phyloP scores from a whole-genome alignment of 2,113 vertebrate species.

The Copsychus sechellarum region DNA sequence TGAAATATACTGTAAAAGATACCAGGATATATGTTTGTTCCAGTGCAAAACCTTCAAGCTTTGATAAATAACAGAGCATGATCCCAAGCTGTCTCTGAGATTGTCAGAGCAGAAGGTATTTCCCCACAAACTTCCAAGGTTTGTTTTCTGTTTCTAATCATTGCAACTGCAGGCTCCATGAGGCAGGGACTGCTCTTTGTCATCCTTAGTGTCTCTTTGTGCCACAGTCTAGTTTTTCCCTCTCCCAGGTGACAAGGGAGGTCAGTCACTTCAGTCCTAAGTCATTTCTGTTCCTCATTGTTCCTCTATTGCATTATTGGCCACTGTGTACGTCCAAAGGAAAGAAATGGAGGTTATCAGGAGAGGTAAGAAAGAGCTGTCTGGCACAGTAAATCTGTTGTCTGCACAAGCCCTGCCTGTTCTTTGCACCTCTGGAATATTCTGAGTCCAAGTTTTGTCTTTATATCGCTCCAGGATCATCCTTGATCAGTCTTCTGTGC shows the following conservation, averaged over 20 bases:
- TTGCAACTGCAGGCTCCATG: neutral
- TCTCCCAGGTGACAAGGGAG: neutral
- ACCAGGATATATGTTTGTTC: neutral
- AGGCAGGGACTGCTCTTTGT: slow-evolving; percentile 44
- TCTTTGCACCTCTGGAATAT: neutral
- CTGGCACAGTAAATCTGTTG: neutral
- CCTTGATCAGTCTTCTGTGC: neutral
- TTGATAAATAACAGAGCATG: slow-evolving; percentile 51
- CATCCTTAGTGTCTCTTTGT: neutral
- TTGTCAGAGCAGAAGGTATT: slow-evolving; percentile 19
- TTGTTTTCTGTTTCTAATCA: slow-evolving; percentile 59
- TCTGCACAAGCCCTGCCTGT: neutral
- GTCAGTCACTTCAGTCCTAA: neutral
- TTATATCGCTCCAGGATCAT: neutral
- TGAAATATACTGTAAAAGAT: neutral
- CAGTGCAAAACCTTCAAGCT: neutral
- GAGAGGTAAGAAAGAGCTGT: neutral
- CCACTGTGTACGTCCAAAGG: neutral
- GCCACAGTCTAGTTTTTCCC: neutral
- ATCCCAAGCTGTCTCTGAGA: neutral
- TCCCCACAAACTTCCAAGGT: slow-evolving; percentile 8
- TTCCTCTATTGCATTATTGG: neutral
- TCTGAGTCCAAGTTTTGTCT: neutral
- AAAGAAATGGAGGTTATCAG: neutral
- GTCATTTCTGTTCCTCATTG: neutral